Percentiles rank a stretch among this genome's conserved stretches.
Evolutionary conservation across 2,797 vertebrate genomes (phyloP).

Genomic region (Enteromius trimaculatus): DNA sequence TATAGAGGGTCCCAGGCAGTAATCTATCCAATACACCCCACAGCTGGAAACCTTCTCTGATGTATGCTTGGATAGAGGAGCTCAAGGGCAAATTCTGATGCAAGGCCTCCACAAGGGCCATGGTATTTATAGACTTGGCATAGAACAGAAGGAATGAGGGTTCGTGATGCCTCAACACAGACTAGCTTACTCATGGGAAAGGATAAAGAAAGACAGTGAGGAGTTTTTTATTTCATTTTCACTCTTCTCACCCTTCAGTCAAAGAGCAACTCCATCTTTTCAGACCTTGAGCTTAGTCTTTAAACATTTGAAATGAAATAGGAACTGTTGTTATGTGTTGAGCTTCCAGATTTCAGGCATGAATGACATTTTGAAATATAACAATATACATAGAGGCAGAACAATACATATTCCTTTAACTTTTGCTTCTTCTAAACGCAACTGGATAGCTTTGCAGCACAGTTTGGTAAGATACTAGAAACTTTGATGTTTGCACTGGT

Average conservation of each 20-base stretch:
- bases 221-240: background rate
- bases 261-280: background rate
- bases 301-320: background rate
- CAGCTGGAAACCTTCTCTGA: slow-evolving; percentile 50
- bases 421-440: background rate
- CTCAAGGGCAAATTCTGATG: slow-evolving; percentile 48
- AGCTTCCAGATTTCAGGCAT: background rate
- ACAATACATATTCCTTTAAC: background rate
- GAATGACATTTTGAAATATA: background rate
- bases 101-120: slow-evolving; percentile 18
- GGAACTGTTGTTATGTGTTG: background rate
- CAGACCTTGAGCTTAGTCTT: slow-evolving; percentile 1
- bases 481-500: background rate
- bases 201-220: background rate
- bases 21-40: slow-evolving; percentile 50
- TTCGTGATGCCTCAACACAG: slow-evolving; percentile 23
- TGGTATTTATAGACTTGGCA: slow-evolving; percentile 46
- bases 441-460: background rate
- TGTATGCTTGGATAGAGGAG: slow-evolving; percentile 33
- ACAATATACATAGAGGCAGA: background rate
- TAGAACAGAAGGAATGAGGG: slow-evolving; percentile 17
- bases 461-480: background rate
- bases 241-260: slow-evolving; percentile 3
- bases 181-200: slow-evolving; percentile 33
- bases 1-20: slow-evolving; percentile 33